Evolutionary conservation across 2,888 invertebrate genomes (phyloP).

Genomic region (Phaedon cochleariae): DNA sequence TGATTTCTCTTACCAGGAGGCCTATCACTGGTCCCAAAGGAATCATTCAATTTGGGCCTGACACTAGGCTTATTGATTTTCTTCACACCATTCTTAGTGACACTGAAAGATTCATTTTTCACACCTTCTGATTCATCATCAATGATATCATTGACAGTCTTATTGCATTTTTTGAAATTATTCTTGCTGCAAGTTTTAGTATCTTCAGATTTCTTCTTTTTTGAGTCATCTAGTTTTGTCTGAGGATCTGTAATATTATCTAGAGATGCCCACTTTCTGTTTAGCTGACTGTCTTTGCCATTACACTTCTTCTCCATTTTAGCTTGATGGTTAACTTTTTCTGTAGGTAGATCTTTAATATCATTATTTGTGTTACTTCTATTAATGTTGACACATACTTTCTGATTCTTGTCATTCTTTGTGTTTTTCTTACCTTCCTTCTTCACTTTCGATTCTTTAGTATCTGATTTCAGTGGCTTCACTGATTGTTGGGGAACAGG

Average conservation of each 20-base stretch:
- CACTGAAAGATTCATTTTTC: constrained; percentile 52
- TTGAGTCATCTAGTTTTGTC: constrained; percentile 60
- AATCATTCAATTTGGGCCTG: constrained; percentile 52
- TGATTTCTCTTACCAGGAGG: constrained; percentile 65
- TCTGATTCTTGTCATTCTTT: constrained; percentile 59
- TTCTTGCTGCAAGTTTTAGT: constrained; percentile 64
- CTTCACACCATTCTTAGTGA: constrained; percentile 53
- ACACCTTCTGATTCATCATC: constrained; percentile 51
- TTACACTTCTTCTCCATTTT: constrained; percentile 59
- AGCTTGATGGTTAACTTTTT: constrained; percentile 50
- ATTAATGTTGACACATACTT: constrained; percentile 57
- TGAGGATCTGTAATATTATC: constrained; percentile 64
- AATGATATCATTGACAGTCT: constrained; percentile 52
- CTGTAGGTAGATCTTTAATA: constrained; percentile 57
- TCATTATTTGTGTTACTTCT: constrained; percentile 67
- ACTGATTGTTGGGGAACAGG: constrained; percentile 59
- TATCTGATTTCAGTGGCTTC: constrained; percentile 55
- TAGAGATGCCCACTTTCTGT: constrained; percentile 70
- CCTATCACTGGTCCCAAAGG: constrained; percentile 52
- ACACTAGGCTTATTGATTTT: constrained; percentile 52
- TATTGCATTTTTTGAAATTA: constrained; percentile 61
- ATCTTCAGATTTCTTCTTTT: constrained; percentile 54
- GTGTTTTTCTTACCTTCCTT: constrained; percentile 60
- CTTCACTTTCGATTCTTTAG: constrained; percentile 57
- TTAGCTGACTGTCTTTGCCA: constrained; percentile 60